These are phyloP conservation scores for Lucifuga dentata DNA, from an alignment of 2,113 vertebrate species.

Conservation along the genomic window DNA sequence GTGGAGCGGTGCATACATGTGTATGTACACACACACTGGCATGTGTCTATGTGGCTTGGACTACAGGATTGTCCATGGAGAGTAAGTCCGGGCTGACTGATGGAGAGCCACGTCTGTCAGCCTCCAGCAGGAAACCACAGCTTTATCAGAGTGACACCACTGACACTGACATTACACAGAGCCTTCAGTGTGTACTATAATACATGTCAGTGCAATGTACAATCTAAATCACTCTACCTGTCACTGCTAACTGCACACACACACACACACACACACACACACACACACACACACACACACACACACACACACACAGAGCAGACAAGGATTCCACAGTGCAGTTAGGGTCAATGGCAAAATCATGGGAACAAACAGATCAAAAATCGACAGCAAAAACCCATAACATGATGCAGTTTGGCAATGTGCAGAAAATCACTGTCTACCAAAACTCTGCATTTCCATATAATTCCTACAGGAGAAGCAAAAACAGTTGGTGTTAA, in stretches of 20 bases:
- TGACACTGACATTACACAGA: slow-evolving; percentile 61
- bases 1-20: slow-evolving; percentile 5
- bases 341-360: slow-evolving; percentile 29
- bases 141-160: slow-evolving; percentile 67
- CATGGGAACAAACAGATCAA: slow-evolving; percentile 30
- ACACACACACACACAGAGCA: slow-evolving; percentile 10
- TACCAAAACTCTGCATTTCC: not conserved
- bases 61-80: slow-evolving; percentile 22
- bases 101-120: slow-evolving; percentile 43
- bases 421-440: slow-evolving; percentile 4
- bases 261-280: no score
- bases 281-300: no score
- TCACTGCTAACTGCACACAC: slow-evolving; percentile 55
- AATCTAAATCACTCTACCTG: slow-evolving; percentile 66
- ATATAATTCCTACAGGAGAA: not conserved
- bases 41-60: slow-evolving; percentile 16
- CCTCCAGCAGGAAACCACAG: slow-evolving; percentile 68
- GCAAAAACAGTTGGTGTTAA: not conserved
- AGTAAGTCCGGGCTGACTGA: slow-evolving; percentile 47
- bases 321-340: slow-evolving; percentile 31
- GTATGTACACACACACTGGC: slow-evolving; percentile 12
- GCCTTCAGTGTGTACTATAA: slow-evolving; percentile 47
- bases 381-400: slow-evolving; percentile 12
- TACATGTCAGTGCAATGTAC: slow-evolving; percentile 57
- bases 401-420: not conserved